Evolutionary conservation across 2,888 invertebrate species (phyloP), one percentile per base, ranked within the genome.

Genomic region (Heteropelma amictum): DNA sequence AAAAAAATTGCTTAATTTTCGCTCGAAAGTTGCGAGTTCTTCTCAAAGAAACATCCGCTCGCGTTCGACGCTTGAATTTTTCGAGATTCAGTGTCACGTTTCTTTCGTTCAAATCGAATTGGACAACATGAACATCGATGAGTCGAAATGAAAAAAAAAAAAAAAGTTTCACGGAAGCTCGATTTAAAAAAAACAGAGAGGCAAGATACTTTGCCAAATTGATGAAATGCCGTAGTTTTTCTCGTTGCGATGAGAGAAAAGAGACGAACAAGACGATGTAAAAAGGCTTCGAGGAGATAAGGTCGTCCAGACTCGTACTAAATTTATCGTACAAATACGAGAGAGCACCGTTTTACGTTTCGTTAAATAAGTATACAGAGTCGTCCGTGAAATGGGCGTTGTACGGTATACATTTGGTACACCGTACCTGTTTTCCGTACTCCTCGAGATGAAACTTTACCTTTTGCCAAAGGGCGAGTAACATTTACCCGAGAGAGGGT

Each of bases 391-490:
- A 35, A 40, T 12, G 40, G 26, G 61, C 26, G 51, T 14, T 35
- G 8, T 8, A 14, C 35, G 33, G 33, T 45, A 33, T 23, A 61
- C 42, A 61, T 53, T 58, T n/a, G 53, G 53, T 53, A 17, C 17
- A 49, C 19, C 63, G 45, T 45, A 26, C 33, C 61, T 70, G 63
- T 63, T 70, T 63, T 54, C 47, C 47, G 47, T 63, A 17, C 47
- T 5, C 53, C 63, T 54, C 54, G 42, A 63, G 61, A 70, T 63
- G 70, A 63, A 70, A 70, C 54, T 70, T 54, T 33, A 47, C 54
- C 47, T 45, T 40, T 38, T 28, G 21, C n/a, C 53, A 23, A 56
- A 28, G 54, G 54, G 45, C 56, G 45, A 45, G 49, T 40, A 49
- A 26, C 47, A 49, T 12, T 30, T n/a, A 21, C 56, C 54, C 63